Evolutionary conservation across 2,113 vertebrate species (phyloP).

Genomic region (Nannobrachium achirus): DNA sequence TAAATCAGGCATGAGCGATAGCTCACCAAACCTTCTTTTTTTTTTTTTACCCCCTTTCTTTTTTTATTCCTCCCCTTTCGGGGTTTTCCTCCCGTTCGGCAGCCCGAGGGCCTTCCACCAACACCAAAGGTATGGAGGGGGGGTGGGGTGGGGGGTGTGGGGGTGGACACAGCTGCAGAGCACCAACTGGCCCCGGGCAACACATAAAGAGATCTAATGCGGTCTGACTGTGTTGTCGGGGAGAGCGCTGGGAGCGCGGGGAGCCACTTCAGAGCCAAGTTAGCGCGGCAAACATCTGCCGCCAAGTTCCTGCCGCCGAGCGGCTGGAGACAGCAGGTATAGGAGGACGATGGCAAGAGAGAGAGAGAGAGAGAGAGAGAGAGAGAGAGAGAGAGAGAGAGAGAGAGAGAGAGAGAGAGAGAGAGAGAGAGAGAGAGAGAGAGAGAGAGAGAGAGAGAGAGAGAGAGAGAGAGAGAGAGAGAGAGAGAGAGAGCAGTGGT

Average conservation of each 20-base stretch:
- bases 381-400: constrained; percentile 73
- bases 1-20: background rate
- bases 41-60: constrained; percentile 6
- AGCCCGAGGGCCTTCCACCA: constrained; percentile 85
- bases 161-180: constrained; percentile 95
- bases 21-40: constrained; percentile 52
- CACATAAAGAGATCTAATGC: constrained; percentile 93
- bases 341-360: constrained; percentile 72
- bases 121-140: constrained; percentile 88
- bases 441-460: constrained; percentile 53
- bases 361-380: background rate
- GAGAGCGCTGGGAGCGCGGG: constrained; percentile 81
- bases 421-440: constrained; percentile 67
- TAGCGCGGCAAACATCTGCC: constrained; percentile 89
- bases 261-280: constrained; percentile 96
- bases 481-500: too few relatives aligned
- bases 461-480: too few relatives aligned
- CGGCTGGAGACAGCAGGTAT: constrained; percentile 88
- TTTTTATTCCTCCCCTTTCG: too few relatives aligned
- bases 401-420: constrained; percentile 92
- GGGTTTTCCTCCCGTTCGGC: constrained; percentile 81
- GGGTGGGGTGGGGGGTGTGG: constrained; percentile 37
- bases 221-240: constrained; percentile 88
- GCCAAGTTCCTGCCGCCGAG: constrained; percentile 82
- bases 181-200: constrained; percentile 89